Conservation (phyloP, 2,113 vertebrate genomes). For the Pelusios castaneus region DNA sequence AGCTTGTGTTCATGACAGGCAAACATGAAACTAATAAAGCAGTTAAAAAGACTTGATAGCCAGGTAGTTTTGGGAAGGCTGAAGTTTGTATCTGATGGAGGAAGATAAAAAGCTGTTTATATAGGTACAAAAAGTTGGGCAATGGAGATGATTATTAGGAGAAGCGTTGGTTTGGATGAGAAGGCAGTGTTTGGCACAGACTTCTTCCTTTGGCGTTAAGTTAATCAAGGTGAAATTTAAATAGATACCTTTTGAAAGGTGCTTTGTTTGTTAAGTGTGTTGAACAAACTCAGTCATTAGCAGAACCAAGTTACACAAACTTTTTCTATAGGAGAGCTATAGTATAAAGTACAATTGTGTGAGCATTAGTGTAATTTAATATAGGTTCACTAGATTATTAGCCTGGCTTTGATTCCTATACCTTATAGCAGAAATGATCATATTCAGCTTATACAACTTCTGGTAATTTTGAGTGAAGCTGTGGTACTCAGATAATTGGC, state of each 20-base stretch:
- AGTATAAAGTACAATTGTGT: neutral
- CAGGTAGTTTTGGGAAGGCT: neutral
- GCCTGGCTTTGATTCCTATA: neutral
- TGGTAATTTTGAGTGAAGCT: neutral
- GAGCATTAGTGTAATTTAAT: neutral
- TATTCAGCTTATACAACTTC: neutral
- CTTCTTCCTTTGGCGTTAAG: neutral
- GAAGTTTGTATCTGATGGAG: neutral
- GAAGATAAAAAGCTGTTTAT: neutral
- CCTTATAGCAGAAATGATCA: slow-evolving; percentile 6
- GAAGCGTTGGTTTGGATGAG: neutral
- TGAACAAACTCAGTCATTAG: neutral
- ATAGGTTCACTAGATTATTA: slow-evolving; percentile 54
- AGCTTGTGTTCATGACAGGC: neutral
- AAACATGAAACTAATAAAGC: neutral
- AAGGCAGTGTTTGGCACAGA: neutral
- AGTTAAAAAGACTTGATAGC: rapidly evolving
- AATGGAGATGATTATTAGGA: neutral
- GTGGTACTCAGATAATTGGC: slow-evolving; percentile 46
- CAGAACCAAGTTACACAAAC: neutral
- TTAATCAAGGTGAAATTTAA: neutral
- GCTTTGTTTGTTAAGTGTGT: neutral
- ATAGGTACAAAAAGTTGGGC: neutral
- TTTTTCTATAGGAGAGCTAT: neutral
- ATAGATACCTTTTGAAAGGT: neutral